Percentiles rank a stretch among this genome's conserved stretches.
Conservation (phyloP, 2,113 vertebrate genomes). For the Lutjanus erythropterus region DNA sequence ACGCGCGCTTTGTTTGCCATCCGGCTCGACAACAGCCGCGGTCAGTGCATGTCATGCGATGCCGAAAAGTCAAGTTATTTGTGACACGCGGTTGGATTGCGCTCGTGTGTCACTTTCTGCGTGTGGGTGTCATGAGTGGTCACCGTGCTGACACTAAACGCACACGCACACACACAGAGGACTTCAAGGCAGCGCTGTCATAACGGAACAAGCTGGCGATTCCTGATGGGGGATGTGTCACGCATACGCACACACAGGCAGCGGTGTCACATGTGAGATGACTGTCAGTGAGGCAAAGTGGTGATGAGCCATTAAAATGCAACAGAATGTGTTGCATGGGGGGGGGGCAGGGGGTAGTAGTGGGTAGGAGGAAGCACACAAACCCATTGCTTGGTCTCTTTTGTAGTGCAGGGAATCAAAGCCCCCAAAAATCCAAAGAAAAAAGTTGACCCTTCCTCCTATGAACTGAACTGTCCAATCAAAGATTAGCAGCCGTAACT, state of each 20-base stretch:
- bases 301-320: slow-evolving; percentile 43
- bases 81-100: slow-evolving; percentile 14
- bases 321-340: background rate
- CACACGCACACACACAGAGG: background rate
- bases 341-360: too few relatives aligned
- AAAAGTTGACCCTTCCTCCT: too few relatives aligned
- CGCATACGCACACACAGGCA: slow-evolving; percentile 20
- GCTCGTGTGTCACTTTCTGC: slow-evolving; percentile 40
- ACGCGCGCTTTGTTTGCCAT: slow-evolving; percentile 46
- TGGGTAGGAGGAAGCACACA: too few relatives aligned
- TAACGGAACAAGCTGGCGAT: slow-evolving; percentile 7
- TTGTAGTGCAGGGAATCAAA: too few relatives aligned
- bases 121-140: slow-evolving; percentile 47
- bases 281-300: slow-evolving; percentile 24
- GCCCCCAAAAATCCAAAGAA: too few relatives aligned
- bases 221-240: slow-evolving; percentile 55
- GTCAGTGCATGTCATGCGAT: slow-evolving; percentile 9
- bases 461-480: too few relatives aligned
- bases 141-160: slow-evolving; percentile 11
- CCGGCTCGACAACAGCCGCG: slow-evolving; percentile 12
- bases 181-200: slow-evolving; percentile 40
- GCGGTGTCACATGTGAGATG: slow-evolving; percentile 43
- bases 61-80: slow-evolving; percentile 16
- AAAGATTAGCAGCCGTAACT: too few relatives aligned
- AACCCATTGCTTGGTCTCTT: too few relatives aligned